Percentiles rank a stretch among this genome's conserved stretches.
phyloP scores from a whole-genome alignment of 2,113 vertebrate species.

The Dendropsophus ebraccatus region DNA sequence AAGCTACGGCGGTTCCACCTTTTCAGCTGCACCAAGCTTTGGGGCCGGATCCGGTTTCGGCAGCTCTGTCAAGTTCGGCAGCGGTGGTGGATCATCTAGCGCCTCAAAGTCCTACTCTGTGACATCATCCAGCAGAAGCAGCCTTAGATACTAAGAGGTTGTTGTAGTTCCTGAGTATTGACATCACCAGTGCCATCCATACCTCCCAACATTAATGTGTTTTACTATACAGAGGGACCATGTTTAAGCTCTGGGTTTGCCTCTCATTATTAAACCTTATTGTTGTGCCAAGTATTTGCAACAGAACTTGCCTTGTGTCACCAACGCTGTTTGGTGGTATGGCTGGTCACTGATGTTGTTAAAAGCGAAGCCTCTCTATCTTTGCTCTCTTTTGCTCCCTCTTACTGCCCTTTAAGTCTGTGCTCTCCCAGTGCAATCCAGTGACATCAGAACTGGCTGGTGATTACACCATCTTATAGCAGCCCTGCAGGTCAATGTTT shows the following conservation, averaged over 20 bases:
- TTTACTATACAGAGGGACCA: neutral
- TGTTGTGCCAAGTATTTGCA: conserved; percentile 1
- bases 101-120: conserved; percentile 42
- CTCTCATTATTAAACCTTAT: neutral
- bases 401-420: conserved; percentile 5
- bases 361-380: conserved; percentile 9
- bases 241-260: neutral
- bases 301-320: neutral
- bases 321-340: conserved; percentile 7
- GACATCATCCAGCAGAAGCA: conserved; percentile 52
- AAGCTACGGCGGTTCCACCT: neutral
- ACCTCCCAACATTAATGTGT: neutral
- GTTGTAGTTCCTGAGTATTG: neutral
- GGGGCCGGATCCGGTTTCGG: conserved; percentile 28
- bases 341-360: conserved; percentile 29
- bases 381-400: conserved; percentile 26
- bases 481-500: conserved; percentile 34
- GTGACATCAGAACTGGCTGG: conserved; percentile 11
- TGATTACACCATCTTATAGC: neutral
- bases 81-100: conserved; percentile 32
- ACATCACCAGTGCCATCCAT: conserved; percentile 37
- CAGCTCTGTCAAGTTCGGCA: conserved; percentile 37
- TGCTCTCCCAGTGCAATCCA: conserved; percentile 12
- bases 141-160: conserved; percentile 26
- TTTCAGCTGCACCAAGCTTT: neutral